Evolutionary conservation across 2,113 vertebrate species (phyloP).

Genomic region (Tupaia chinensis): DNA sequence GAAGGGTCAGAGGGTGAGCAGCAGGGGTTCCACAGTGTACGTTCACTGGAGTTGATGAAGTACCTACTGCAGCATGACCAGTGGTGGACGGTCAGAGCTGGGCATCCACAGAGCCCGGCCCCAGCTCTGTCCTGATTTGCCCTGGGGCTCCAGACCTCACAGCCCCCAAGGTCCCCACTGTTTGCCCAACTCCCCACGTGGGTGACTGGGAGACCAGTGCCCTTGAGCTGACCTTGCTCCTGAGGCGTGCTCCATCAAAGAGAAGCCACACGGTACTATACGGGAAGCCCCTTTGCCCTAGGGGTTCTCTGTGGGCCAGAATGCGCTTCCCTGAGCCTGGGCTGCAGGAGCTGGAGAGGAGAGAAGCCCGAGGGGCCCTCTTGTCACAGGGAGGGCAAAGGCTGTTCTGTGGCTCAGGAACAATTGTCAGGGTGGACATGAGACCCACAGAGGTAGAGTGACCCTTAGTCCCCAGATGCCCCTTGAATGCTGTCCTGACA

Average conservation of each 20-base stretch:
- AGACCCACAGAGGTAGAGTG: neutral
- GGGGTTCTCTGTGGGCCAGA: neutral
- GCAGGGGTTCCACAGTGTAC: neutral
- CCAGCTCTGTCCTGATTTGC: neutral
- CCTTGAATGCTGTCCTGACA: neutral
- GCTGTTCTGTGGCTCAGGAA: neutral
- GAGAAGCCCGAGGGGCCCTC: too few relatives aligned
- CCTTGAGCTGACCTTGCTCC: neutral
- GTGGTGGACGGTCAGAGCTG: fast-evolving
- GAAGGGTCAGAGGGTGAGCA: neutral
- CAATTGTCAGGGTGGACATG: neutral
- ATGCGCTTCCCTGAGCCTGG: neutral
- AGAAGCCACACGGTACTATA: neutral
- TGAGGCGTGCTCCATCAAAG: too few relatives aligned
- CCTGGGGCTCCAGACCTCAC: neutral
- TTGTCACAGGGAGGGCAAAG: neutral
- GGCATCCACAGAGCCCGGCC: neutral
- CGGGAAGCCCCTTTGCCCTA: neutral
- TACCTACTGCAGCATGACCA: neutral
- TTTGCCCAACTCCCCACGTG: neutral
- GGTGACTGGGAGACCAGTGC: neutral
- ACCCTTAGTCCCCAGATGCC: neutral
- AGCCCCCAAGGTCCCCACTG: neutral
- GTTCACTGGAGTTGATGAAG: fast-evolving
- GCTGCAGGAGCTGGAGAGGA: neutral